A percentile compares a stretch with the other conserved stretches of the same genome.
Conservation (phyloP, 2,888 invertebrate genomes). For the Octonoba sinensis region DNA sequence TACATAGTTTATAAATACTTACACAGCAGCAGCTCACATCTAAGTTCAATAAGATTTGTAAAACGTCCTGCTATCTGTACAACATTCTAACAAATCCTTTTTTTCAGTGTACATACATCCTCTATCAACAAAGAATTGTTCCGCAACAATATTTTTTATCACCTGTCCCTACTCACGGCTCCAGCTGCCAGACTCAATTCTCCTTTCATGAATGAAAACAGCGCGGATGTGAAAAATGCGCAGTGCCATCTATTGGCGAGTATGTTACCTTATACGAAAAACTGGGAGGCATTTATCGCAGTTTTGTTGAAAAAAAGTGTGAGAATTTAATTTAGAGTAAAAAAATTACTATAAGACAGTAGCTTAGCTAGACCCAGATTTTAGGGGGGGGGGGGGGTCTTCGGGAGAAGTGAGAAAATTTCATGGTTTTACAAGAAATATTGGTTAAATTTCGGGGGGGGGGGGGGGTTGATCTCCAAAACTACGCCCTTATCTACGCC, state of each 20-base stretch:
- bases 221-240: neutral
- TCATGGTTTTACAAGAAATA: no score
- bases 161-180: conserved; percentile 42
- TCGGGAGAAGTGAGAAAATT: no score
- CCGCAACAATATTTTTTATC: conserved; percentile 28
- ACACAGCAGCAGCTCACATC: neutral
- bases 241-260: conserved; percentile 7
- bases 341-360: no score
- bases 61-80: neutral
- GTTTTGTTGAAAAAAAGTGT: no score
- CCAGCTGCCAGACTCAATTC: conserved; percentile 40
- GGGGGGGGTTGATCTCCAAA: no score
- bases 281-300: no score
- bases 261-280: no score
- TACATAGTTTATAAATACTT: neutral
- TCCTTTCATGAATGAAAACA: conserved; percentile 43
- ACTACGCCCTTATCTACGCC: no score
- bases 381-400: no score
- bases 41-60: neutral
- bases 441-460: no score
- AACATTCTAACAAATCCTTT: conserved; percentile 1
- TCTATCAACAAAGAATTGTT: conserved; percentile 20
- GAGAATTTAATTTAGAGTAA: no score
- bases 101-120: neutral
- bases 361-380: no score